phyloP scores from a whole-genome alignment of 64 coral and sea anemone species.

The Montipora foliosa region DNA sequence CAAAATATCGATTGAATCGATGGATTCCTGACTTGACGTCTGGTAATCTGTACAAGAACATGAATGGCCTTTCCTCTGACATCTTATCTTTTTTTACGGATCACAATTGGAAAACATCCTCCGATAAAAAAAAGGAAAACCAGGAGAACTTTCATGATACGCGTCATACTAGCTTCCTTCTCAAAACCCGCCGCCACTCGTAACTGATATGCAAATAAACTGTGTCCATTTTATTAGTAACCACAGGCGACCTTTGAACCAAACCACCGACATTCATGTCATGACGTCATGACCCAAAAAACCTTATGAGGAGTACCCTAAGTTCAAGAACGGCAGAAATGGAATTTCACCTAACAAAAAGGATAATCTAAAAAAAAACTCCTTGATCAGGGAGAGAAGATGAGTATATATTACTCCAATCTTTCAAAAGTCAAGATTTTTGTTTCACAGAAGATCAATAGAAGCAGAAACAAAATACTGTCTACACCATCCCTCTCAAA shows the following conservation, averaged over 20 bases:
- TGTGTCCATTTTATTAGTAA: slow-evolving; percentile 39
- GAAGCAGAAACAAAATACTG: neutral
- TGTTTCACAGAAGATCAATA: neutral
- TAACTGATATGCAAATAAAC: slow-evolving; percentile 43
- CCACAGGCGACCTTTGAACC: slow-evolving; percentile 75
- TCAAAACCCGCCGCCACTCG: neutral
- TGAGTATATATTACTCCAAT: neutral
- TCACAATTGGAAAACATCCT: slow-evolving; percentile 82
- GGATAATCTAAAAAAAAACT: neutral
- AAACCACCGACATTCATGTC: slow-evolving; percentile 26
- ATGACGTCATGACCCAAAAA: slow-evolving; percentile 8
- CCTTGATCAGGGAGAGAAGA: neutral
- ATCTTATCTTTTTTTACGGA: slow-evolving; percentile 55
- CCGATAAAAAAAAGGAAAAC: slow-evolving; percentile 76
- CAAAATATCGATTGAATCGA: slow-evolving; percentile 81
- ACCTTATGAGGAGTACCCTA: neutral
- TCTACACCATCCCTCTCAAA: neutral
- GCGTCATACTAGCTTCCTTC: neutral
- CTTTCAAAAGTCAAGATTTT: neutral
- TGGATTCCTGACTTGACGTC: slow-evolving; percentile 52
- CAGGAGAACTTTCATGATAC: slow-evolving; percentile 15
- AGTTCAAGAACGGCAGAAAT: neutral
- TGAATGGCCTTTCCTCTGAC: slow-evolving; percentile 38
- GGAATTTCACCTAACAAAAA: neutral
- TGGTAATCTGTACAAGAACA: slow-evolving; percentile 58